Evolutionary conservation across 2,888 invertebrate species (phyloP).

Genomic region (Drosophila mimica): DNA sequence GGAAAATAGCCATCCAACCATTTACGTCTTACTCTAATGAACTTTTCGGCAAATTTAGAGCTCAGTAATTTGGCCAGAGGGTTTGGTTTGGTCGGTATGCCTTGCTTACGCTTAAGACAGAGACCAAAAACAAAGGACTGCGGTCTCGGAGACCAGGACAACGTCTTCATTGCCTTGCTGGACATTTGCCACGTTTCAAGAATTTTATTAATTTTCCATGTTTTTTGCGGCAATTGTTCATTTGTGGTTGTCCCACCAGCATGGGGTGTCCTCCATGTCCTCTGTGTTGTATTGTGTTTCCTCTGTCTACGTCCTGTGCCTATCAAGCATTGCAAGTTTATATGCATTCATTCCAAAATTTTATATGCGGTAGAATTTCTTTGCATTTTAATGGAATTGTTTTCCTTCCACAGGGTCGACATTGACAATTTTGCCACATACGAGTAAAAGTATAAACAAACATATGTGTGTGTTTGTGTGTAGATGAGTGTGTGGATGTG

Average conservation of each 20-base stretch:
- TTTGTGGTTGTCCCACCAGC: constrained; percentile 46
- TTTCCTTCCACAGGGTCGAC: constrained; percentile 1
- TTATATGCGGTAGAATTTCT: constrained; percentile 49
- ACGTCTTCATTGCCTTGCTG: constrained; percentile 58
- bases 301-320: constrained; percentile 1
- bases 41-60: constrained; percentile 66
- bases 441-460: constrained; percentile 1
- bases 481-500: too few species aligned
- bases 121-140: constrained; percentile 13
- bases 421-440: not conserved
- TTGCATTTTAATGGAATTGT: constrained; percentile 19
- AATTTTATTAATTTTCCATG: constrained; percentile 67
- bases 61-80: constrained; percentile 34
- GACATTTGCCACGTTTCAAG: constrained; percentile 54
- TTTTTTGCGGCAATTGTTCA: constrained; percentile 64
- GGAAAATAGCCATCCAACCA: constrained; percentile 26
- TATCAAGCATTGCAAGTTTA: constrained; percentile 23
- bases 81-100: constrained; percentile 6
- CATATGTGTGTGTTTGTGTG: not conserved
- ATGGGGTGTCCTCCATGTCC: not conserved
- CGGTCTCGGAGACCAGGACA: constrained; percentile 16
- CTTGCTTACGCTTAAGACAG: constrained; percentile 3
- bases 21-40: constrained; percentile 56
- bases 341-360: constrained; percentile 52
- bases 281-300: not conserved